A percentile compares a stretch with the other conserved stretches of the same genome.
Evolutionary conservation across 2,113 vertebrate species (phyloP).

Genomic region (Ivindomyrus marchei): DNA sequence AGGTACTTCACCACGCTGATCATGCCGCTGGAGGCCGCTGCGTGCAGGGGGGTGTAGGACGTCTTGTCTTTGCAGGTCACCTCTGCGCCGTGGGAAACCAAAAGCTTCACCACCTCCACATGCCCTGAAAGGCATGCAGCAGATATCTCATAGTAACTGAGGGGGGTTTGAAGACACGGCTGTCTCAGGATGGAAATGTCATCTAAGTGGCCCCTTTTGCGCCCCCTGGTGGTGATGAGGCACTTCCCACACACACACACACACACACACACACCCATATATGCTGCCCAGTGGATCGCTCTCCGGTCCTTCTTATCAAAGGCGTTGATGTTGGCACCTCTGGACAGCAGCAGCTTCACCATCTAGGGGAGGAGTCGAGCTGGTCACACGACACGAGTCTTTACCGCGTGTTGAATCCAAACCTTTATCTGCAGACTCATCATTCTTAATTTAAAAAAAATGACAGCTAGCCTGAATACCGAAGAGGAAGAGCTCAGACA

Average conservation of each 20-base stretch:
- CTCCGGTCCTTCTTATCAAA: conserved; percentile 98
- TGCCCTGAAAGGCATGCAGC: conserved; percentile 65
- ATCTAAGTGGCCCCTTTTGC: neutral
- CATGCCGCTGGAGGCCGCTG: conserved; percentile 95
- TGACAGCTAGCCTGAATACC: neutral
- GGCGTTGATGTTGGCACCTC: conserved; percentile 97
- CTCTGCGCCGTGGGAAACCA: conserved; percentile 88
- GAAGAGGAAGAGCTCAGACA: neutral
- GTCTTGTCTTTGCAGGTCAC: conserved; percentile 96
- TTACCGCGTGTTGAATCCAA: neutral
- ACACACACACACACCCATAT: conserved; percentile 83
- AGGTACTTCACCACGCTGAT: conserved; percentile 93
- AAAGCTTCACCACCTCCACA: conserved; percentile 91
- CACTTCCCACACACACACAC: conserved; percentile 61
- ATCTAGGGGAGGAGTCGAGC: conserved; percentile 62
- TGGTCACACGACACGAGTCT: neutral
- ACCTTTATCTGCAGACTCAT: neutral
- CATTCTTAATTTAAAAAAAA: neutral
- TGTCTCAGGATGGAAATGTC: neutral
- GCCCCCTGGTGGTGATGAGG: neutral
- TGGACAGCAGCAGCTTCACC: conserved; percentile 89
- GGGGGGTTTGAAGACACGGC: neutral
- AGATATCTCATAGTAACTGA: neutral
- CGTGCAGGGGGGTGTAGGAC: conserved; percentile 89
- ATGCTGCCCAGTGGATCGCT: conserved; percentile 96